Evolutionary conservation across 2,888 invertebrate genomes (phyloP).

Genomic region (Anodontia alba): DNA sequence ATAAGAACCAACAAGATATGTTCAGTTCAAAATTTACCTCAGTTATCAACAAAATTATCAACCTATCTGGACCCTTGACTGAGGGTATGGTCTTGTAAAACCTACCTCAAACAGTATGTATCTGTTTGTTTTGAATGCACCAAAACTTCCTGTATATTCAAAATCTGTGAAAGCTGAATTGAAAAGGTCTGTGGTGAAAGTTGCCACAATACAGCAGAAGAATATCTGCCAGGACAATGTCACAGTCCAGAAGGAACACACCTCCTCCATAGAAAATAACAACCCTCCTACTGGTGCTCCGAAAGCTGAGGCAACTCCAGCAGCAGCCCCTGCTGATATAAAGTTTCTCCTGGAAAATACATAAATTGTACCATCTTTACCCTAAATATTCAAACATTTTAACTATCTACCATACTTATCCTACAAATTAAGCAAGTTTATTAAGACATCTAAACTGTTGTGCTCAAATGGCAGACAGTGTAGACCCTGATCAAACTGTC

Average conservation of each 20-base stretch:
- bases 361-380: neutral
- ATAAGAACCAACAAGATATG: too few relatives aligned
- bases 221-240: conserved; percentile 86
- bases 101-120: conserved; percentile 83
- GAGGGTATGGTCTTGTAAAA: too few relatives aligned
- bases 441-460: neutral
- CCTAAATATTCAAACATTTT: too few relatives aligned
- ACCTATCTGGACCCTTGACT: too few relatives aligned
- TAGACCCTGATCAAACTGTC: too few relatives aligned
- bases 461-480: too few relatives aligned
- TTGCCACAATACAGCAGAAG: conserved; percentile 85
- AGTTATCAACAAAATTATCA: too few relatives aligned
- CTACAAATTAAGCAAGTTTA: neutral
- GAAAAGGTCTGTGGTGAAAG: conserved; percentile 84
- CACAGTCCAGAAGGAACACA: conserved; percentile 85
- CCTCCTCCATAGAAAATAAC: conserved; percentile 86
- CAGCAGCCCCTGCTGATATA: conserved; percentile 85
- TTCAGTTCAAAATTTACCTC: too few relatives aligned
- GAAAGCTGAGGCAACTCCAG: conserved; percentile 85
- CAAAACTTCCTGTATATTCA: conserved; percentile 80
- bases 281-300: conserved; percentile 85
- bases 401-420: too few relatives aligned
- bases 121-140: conserved; percentile 83
- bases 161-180: conserved; percentile 83
- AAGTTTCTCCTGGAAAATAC: conserved; percentile 81